Percentiles rank a stretch among this genome's conserved stretches.
Evolutionary conservation across 2,888 invertebrate genomes (phyloP).

Genomic region (Synanthedon tipuliformis): DNA sequence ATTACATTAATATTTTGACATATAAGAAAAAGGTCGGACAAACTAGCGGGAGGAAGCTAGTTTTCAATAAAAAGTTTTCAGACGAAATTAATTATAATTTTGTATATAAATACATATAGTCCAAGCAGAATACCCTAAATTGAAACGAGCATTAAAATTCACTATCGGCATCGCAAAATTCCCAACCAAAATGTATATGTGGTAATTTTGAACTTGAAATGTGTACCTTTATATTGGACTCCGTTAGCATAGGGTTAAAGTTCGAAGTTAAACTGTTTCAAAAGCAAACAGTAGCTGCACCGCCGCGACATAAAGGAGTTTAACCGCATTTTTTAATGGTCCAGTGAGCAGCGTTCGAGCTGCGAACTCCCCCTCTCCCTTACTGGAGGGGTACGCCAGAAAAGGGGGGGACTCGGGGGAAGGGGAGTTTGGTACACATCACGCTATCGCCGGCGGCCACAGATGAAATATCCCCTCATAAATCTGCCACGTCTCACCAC

Average conservation of each 20-base stretch:
- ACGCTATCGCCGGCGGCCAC: constrained; percentile 29
- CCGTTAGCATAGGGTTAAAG: neutral
- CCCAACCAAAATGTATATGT: no score
- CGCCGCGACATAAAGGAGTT: neutral
- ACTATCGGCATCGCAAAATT: no score
- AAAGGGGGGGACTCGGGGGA: neutral
- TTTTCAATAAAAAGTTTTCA: no score
- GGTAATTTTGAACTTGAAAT: neutral
- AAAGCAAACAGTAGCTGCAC: neutral
- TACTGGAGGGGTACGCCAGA: neutral
- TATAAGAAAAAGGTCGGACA: no score
- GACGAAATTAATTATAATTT: no score
- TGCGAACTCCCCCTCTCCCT: neutral
- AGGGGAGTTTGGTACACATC: constrained; percentile 15
- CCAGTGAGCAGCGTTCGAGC: constrained; percentile 6
- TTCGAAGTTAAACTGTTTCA: neutral
- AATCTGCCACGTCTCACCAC: constrained; percentile 42
- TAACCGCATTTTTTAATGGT: constrained; percentile 3
- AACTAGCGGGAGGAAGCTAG: no score
- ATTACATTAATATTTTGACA: no score
- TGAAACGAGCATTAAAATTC: no score
- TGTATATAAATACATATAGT: no score
- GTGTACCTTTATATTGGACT: neutral
- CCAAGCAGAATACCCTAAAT: no score
- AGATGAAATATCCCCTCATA: constrained; percentile 56